A percentile compares a stretch with the other conserved stretches of the same genome.
These are phyloP conservation scores for Macaria liturata DNA, from an alignment of 2,888 invertebrate genomes.

Conservation along the genomic window DNA sequence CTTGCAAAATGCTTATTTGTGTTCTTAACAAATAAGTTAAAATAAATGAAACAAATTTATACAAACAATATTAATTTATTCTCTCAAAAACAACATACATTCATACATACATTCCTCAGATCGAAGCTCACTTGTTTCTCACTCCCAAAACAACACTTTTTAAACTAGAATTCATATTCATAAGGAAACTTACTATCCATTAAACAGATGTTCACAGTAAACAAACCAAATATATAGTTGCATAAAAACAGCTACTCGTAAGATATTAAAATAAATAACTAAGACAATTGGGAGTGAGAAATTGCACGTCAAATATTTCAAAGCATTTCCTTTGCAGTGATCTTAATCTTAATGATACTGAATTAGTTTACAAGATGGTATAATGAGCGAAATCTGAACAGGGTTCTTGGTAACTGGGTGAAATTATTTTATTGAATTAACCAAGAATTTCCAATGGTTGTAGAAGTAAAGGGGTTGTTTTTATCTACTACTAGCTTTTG, in stretches of 20 bases:
- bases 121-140: conserved; percentile 40
- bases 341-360: not conserved
- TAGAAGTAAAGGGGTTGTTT: no score
- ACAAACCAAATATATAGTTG: not conserved
- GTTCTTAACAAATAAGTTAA: no score
- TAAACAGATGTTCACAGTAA: not conserved
- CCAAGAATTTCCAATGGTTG: no score
- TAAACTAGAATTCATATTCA: not conserved
- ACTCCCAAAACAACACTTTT: conserved; percentile 28
- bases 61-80: conserved; percentile 67
- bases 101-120: conserved; percentile 53
- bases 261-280: conserved; percentile 18
- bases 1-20: no score
- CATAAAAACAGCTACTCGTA: not conserved
- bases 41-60: conserved; percentile 32
- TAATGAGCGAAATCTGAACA: not conserved
- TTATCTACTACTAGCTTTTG: no score
- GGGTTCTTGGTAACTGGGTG: no score
- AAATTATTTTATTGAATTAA: no score
- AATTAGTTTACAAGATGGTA: conserved; percentile 11
- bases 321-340: conserved; percentile 14
- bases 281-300: conserved; percentile 10
- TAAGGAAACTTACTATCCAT: not conserved
- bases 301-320: conserved; percentile 3
- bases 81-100: conserved; percentile 42